phyloP scores from a whole-genome alignment of 2,888 invertebrate genomes.

The Rhagophthalmus giganteus region DNA sequence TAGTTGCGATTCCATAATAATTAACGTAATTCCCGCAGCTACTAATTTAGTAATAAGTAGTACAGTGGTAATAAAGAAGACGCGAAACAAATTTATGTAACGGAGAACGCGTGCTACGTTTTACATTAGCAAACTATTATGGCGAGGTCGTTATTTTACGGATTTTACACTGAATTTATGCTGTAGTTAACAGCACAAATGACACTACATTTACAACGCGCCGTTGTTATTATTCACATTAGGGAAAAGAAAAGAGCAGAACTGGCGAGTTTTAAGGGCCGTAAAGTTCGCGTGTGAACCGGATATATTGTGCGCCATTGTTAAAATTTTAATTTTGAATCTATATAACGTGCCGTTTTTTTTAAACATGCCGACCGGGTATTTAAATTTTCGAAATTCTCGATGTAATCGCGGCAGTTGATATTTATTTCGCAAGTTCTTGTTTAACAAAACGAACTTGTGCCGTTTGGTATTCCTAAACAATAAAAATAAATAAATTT shows the following conservation, averaged over 20 bases:
- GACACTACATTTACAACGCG: slow-evolving; percentile 25
- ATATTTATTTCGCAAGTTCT: too few species aligned
- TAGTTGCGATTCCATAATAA: background rate
- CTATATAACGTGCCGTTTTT: too few species aligned
- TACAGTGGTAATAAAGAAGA: slow-evolving; percentile 7
- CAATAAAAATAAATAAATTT: too few species aligned
- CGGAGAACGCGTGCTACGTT: slow-evolving; percentile 10
- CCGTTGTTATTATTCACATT: slow-evolving; percentile 29
- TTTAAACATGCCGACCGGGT: too few species aligned
- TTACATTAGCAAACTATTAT: slow-evolving; percentile 13
- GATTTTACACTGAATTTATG: slow-evolving; percentile 26
- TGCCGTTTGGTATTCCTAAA: too few species aligned
- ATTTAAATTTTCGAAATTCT: too few species aligned
- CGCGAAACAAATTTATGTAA: slow-evolving; percentile 18
- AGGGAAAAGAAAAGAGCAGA: slow-evolving; percentile 22
- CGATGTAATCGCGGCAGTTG: too few species aligned
- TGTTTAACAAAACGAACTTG: too few species aligned
- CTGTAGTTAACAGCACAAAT: slow-evolving; percentile 24
- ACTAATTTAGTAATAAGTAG: background rate
- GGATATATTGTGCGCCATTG: slow-evolving; percentile 20
- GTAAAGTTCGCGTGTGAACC: slow-evolving; percentile 27
- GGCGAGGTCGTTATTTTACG: slow-evolving; percentile 22
- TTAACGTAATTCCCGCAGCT: background rate
- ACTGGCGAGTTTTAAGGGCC: slow-evolving; percentile 19
- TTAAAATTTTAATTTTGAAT: slow-evolving; percentile 22